Evolutionary conservation across 2,113 vertebrate genomes (phyloP).

Genomic region (Hippocampus barbouri): DNA sequence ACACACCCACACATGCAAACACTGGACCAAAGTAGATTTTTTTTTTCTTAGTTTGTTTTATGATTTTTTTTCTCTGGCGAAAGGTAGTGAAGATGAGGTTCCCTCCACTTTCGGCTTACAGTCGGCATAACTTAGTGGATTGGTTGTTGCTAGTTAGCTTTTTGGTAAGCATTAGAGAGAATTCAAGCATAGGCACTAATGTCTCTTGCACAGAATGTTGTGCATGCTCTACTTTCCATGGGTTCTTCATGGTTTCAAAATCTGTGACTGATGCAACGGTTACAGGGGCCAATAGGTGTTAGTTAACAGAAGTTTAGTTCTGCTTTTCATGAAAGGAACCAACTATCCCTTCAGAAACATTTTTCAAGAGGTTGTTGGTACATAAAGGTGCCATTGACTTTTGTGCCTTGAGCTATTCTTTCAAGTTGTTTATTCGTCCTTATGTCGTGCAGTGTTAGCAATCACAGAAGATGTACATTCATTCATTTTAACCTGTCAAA

Average conservation of each 20-base stretch:
- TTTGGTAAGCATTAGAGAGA: neutral
- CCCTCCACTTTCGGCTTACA: neutral
- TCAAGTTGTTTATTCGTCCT: neutral
- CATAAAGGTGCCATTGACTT: slow-evolving; percentile 11
- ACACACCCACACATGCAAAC: slow-evolving; percentile 52
- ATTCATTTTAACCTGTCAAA: too few relatives aligned
- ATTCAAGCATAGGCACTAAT: slow-evolving; percentile 7
- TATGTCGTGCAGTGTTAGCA: neutral
- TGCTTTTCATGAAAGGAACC: neutral
- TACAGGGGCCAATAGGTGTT: neutral
- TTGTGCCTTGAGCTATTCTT: neutral
- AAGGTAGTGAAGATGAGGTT: neutral
- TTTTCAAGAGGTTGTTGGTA: neutral
- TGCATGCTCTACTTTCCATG: too few relatives aligned
- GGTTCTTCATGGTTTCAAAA: too few relatives aligned
- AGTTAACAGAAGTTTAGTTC: neutral
- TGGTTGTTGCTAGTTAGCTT: neutral
- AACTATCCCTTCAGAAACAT: slow-evolving; percentile 5
- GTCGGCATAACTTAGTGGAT: neutral
- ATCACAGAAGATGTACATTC: too few relatives aligned
- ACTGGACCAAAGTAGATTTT: slow-evolving; percentile 25
- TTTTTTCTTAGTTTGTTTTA: slow-evolving; percentile 2
- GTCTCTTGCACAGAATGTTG: slow-evolving; percentile 18
- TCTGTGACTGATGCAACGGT: neutral
- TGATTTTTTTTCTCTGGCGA: slow-evolving; percentile 15